Evolutionary conservation across 2,113 vertebrate species (phyloP).

Genomic region (Hyperoodon ampullatus): DNA sequence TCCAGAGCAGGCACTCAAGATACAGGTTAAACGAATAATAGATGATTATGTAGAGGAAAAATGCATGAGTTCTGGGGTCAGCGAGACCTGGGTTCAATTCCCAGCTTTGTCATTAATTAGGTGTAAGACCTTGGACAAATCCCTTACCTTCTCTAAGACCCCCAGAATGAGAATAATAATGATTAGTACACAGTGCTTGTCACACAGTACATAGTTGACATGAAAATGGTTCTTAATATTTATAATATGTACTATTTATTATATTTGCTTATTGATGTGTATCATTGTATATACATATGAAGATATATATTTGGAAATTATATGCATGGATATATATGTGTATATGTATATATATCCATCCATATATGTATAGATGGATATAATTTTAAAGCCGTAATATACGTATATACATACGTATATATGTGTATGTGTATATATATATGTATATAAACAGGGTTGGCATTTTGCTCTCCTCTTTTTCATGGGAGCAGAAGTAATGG

Average conservation of each 20-base stretch:
- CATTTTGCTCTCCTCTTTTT: background rate
- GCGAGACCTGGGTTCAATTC: background rate
- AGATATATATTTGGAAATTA: background rate
- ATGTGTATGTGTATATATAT: background rate
- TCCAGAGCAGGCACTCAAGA: background rate
- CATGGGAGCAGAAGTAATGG: background rate
- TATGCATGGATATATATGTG: background rate
- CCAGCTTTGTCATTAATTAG: background rate
- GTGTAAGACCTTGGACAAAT: background rate
- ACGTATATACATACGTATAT: background rate
- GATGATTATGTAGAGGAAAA: background rate
- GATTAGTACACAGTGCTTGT: background rate
- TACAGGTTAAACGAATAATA: background rate
- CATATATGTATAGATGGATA: background rate
- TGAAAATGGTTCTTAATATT: background rate
- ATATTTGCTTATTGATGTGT: slow-evolving; percentile 28
- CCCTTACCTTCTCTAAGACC: background rate
- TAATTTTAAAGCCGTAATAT: too few relatives aligned
- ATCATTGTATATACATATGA: background rate
- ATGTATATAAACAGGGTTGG: background rate
- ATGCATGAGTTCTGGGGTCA: background rate
- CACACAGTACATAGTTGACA: background rate
- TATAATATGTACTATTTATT: background rate
- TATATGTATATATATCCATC: background rate
- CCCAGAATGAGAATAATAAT: background rate